Percentiles rank a stretch among this genome's conserved stretches.
phyloP scores from a whole-genome alignment of 2,797 vertebrate species.

The Halcyon badia region DNA sequence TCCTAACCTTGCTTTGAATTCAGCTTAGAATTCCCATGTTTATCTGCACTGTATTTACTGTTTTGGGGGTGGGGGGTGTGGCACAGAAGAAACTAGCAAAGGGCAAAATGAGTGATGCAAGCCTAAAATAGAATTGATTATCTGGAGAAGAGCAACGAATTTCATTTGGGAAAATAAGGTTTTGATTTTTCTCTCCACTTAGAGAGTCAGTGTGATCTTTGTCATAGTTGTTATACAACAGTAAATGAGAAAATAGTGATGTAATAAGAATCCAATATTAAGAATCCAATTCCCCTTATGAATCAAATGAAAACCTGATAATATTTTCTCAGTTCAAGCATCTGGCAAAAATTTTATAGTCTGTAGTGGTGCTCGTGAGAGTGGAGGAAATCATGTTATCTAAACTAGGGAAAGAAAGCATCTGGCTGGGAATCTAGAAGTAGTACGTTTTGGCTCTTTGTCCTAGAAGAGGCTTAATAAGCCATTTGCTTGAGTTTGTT shows the following conservation, averaged over 20 bases:
- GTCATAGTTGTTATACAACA: background rate
- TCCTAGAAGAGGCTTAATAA: background rate
- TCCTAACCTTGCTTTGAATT: background rate
- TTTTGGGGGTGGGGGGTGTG: background rate
- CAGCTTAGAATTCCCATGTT: background rate
- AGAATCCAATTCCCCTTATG: background rate
- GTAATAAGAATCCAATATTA: background rate
- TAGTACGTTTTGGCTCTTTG: background rate
- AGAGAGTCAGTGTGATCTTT: background rate
- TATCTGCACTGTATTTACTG: background rate
- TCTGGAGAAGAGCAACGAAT: background rate
- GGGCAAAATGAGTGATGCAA: background rate
- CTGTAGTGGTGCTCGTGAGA: background rate
- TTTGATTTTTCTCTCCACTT: background rate
- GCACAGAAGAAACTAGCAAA: background rate
- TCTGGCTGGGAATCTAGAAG: background rate
- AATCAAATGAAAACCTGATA: background rate
- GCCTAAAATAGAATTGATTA: background rate
- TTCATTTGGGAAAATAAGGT: background rate
- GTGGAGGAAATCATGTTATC: background rate
- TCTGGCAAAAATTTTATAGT: background rate
- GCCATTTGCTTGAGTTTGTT: background rate
- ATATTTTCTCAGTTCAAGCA: background rate
- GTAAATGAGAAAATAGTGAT: background rate
- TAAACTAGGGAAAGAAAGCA: background rate